Evolutionary conservation across 35 echinoderm and acorn worm genomes (phyloP), one percentile per base, ranked within the genome.

Genomic region (Patiria miniata): DNA sequence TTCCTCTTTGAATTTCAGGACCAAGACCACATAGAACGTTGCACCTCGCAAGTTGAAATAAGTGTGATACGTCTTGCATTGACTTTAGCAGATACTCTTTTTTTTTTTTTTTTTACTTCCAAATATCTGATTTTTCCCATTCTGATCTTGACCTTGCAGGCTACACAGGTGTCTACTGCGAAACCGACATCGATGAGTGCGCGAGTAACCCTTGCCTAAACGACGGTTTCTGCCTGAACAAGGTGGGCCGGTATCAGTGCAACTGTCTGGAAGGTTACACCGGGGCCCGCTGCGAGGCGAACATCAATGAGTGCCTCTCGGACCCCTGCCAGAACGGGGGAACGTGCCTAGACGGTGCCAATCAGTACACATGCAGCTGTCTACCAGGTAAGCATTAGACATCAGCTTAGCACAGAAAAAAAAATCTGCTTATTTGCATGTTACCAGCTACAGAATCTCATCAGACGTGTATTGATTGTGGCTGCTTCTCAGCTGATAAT

Each of bases 211-310:
- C 60, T 0, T 90, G 89, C 36, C 81, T 73, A 5, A 83, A 90
- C 36, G 40, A 82, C 30, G 80, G 80, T 5, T 58, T 77, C 36
- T 90, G 89, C 37, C 6, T 40, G 5, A 56, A 90, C 51, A 26
- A 36, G 7, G 32, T 82, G 12, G 56, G 81, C 44, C 29, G 26
- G 8, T 89, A 60, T 65, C 23, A 18, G n/a, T 89, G 87, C 39
- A 21, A 42, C 30, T 97, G 95, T 23, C 34, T 61, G 10, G 77
- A 37, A 1, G 95, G 95, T 17, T 97, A 81, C 19, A 53, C 78
- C 28, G 95, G 95, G 30, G 21, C 17, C 2, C 0, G 22, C 33
- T 90, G 88, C 22, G 61, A 85, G 30, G 36, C 23, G 14, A 78
- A 90, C 39, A 36, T 54, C 3, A 22, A 90, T 32, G 88, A 90